Conservation (phyloP, 2,113 vertebrate species). For the Cichladusa arquata region DNA sequence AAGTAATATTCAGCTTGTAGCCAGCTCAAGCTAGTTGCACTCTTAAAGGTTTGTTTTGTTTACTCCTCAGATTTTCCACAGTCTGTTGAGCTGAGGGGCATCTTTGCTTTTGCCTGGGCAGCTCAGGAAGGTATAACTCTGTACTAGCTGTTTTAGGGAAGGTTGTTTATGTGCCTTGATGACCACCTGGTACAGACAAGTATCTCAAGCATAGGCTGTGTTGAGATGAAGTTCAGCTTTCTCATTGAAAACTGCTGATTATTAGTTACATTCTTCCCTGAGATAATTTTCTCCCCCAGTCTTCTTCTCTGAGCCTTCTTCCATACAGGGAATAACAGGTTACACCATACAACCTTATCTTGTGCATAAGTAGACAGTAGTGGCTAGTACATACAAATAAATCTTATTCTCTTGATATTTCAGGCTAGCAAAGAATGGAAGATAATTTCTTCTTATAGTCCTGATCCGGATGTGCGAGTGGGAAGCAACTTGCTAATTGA, state of each 20-base stretch:
- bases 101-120: neutral
- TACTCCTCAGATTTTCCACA: neutral
- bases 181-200: neutral
- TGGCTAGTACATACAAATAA: neutral
- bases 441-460: conserved; percentile 77
- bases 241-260: neutral
- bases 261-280: neutral
- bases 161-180: neutral
- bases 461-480: neutral
- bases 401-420: neutral
- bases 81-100: neutral
- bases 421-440: conserved; percentile 84
- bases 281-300: neutral
- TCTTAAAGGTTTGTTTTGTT: neutral
- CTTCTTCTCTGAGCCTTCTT: neutral
- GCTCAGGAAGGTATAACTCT: neutral
- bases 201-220: neutral
- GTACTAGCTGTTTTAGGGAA: neutral
- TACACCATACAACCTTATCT: neutral
- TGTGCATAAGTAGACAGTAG: neutral
- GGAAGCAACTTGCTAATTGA: conserved; percentile 58
- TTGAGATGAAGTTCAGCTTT: neutral
- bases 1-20: neutral
- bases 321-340: neutral
- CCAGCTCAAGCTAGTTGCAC: neutral